Percentiles rank a stretch among this genome's conserved stretches.
Conservation (phyloP, 2,888 invertebrate species). For the Ormyrus nitidulus region DNA sequence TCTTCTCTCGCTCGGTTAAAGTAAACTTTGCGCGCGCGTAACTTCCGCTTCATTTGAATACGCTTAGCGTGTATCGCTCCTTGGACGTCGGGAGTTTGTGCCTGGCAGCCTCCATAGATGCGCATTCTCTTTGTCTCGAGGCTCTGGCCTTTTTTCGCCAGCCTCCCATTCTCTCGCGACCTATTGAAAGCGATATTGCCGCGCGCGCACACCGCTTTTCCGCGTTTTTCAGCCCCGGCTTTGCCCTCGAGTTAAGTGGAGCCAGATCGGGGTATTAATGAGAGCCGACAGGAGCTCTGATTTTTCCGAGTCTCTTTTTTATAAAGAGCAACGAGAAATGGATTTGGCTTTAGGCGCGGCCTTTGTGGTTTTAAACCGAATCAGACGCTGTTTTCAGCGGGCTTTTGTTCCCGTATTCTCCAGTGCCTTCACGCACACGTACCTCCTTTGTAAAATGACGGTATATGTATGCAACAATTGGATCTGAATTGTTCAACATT, state of each 20-base stretch:
- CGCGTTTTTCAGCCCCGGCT: constrained; percentile 19
- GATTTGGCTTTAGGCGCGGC: constrained; percentile 11
- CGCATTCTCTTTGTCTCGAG: constrained; percentile 27
- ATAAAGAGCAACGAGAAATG: not conserved
- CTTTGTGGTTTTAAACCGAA: constrained; percentile 33
- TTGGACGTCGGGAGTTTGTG: constrained; percentile 28
- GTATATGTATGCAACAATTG: no score
- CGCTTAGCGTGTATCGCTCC: constrained; percentile 45
- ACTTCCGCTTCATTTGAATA: constrained; percentile 58
- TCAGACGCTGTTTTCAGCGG: constrained; percentile 1
- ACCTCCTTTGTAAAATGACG: no score
- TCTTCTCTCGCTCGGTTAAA: constrained; percentile 29
- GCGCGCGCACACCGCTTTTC: not conserved
- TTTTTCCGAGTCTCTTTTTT: constrained; percentile 28
- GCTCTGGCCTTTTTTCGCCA: not conserved
- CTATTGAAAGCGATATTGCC: constrained; percentile 24
- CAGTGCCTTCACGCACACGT: no score
- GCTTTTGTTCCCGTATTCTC: not conserved
- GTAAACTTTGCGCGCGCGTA: constrained; percentile 49
- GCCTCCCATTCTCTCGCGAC: not conserved
- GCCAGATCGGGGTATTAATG: constrained; percentile 41
- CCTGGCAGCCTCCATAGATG: constrained; percentile 27
- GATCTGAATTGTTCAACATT: no score
- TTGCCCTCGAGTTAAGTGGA: constrained; percentile 46
- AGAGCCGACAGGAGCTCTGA: constrained; percentile 45